These are phyloP conservation scores for Camelus dromedarius DNA, from an alignment of 2,113 vertebrate species.

Conservation along the genomic window DNA sequence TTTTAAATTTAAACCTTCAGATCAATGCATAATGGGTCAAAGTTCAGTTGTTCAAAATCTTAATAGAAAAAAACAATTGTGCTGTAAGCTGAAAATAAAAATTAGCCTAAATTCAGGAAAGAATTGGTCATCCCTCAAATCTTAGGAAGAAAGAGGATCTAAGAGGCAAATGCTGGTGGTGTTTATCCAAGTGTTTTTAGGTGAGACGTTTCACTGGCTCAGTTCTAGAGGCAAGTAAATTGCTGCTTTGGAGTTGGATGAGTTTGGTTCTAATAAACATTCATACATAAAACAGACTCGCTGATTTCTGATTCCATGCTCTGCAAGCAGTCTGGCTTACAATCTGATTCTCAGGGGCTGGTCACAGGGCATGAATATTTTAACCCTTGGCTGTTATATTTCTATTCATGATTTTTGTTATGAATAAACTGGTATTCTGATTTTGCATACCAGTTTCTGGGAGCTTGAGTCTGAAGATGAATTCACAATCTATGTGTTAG, in stretches of 20 bases:
- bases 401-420: constrained; percentile 48
- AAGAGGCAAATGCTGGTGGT: background rate
- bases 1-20: constrained; percentile 48
- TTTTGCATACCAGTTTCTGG: constrained; percentile 44
- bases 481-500: background rate
- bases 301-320: constrained; percentile 31
- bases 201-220: background rate
- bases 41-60: constrained; percentile 4
- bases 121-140: background rate
- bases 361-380: background rate
- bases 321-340: background rate
- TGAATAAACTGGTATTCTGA: constrained; percentile 25
- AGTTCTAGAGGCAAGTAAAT: background rate
- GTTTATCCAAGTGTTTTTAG: background rate
- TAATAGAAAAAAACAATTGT: background rate
- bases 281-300: constrained; percentile 20
- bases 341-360: constrained; percentile 27
- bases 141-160: background rate
- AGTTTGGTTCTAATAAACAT: constrained; percentile 15
- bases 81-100: background rate
- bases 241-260: background rate
- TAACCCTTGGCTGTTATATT: background rate
- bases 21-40: background rate
- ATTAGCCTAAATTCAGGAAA: constrained; percentile 20
- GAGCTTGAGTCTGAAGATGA: constrained; percentile 32